Percentiles rank a stretch among this genome's conserved stretches.
These are phyloP conservation scores for Megalurothrips usitatus DNA, from an alignment of 2,888 invertebrate species.

Conservation along the genomic window DNA sequence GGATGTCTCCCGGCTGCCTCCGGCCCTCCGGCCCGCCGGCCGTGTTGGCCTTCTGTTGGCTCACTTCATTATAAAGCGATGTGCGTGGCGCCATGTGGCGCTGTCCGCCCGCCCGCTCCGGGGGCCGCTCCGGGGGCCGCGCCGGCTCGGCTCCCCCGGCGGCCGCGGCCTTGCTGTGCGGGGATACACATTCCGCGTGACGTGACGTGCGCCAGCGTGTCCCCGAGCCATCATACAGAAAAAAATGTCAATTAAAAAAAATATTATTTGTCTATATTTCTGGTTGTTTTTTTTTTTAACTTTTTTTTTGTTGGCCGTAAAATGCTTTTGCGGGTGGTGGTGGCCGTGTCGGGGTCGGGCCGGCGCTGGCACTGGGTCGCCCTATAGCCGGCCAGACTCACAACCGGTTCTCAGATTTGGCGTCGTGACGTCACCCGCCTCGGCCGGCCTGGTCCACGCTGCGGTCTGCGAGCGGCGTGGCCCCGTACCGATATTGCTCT, in stretches of 20 bases:
- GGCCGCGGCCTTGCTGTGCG: not conserved
- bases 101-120: not conserved
- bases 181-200: too few species aligned
- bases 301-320: too few species aligned
- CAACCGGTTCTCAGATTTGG: not conserved
- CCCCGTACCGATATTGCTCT: too few species aligned
- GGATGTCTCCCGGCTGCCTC: not conserved
- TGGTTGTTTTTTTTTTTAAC: too few species aligned
- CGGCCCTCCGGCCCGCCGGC: not conserved
- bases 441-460: not conserved
- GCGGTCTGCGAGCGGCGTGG: not conserved
- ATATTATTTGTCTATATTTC: too few species aligned
- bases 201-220: too few species aligned
- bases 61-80: too few species aligned
- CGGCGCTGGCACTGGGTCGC: not conserved
- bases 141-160: not conserved
- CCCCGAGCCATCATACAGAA: too few species aligned
- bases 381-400: not conserved
- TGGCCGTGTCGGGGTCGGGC: not conserved
- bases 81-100: too few species aligned
- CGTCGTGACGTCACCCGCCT: not conserved
- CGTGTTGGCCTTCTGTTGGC: not conserved
- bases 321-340: too few species aligned
- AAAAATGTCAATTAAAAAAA: too few species aligned
- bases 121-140: not conserved